A percentile compares a stretch with the other conserved stretches of the same genome.
These are phyloP conservation scores for Drosophila ananassae DNA, from an alignment of 1,140 invertebrate genomes.

Conservation along the genomic window DNA sequence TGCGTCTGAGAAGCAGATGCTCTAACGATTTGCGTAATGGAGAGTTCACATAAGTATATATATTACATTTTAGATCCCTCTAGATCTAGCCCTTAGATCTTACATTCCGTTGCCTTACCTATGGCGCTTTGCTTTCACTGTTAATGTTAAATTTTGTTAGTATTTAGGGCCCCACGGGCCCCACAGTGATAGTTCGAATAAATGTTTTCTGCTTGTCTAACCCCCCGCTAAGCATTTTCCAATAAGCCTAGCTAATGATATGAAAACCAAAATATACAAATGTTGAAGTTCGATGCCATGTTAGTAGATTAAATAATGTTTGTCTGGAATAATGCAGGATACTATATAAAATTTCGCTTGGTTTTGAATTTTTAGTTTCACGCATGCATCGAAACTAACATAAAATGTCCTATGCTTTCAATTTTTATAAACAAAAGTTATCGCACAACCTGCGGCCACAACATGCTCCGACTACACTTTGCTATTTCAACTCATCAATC, in stretches of 20 bases:
- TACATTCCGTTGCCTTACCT: slow-evolving; percentile 34
- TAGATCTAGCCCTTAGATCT: slow-evolving; percentile 2
- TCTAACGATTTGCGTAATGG: slow-evolving; percentile 19
- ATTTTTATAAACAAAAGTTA: slow-evolving; percentile 36
- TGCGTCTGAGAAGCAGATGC: slow-evolving; percentile 48
- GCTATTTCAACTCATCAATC: slow-evolving; percentile 51
- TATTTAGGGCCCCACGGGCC: not conserved
- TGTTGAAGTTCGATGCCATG: slow-evolving; percentile 18
- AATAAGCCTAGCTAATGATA: slow-evolving; percentile 35
- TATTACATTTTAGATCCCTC: slow-evolving; percentile 9
- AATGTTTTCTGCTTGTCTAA: slow-evolving; percentile 16
- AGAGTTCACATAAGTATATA: slow-evolving; percentile 13
- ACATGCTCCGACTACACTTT: slow-evolving; percentile 73
- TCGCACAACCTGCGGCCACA: slow-evolving; percentile 67
- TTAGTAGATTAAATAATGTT: slow-evolving; percentile 39
- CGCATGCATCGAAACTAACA: slow-evolving; percentile 48
- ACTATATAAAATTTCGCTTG: slow-evolving; percentile 34
- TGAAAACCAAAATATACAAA: slow-evolving; percentile 2
- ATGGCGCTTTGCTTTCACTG: slow-evolving; percentile 40
- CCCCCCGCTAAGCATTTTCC: slow-evolving; percentile 24
- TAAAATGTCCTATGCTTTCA: slow-evolving; percentile 21
- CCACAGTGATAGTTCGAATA: not conserved
- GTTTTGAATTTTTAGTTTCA: slow-evolving; percentile 26
- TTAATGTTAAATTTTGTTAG: slow-evolving; percentile 41
- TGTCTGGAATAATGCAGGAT: slow-evolving; percentile 35